Evolutionary conservation across 2,888 invertebrate genomes (phyloP).

Genomic region (Horisme vitalbata): DNA sequence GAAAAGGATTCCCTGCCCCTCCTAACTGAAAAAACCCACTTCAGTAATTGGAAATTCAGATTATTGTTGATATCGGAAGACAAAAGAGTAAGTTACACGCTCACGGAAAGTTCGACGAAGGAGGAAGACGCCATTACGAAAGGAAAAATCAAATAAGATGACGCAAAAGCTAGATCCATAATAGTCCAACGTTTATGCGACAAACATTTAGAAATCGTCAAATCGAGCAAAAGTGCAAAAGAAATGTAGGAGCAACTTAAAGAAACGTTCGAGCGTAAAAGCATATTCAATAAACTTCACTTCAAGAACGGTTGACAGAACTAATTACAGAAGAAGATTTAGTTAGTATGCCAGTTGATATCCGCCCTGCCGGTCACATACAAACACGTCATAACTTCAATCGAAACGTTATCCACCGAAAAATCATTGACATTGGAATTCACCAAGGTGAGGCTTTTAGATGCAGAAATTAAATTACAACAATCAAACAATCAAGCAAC

Average conservation of each 20-base stretch:
- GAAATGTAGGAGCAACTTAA: too few relatives aligned
- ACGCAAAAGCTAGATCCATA: too few relatives aligned
- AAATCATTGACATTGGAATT: not conserved
- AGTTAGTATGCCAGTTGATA: not conserved
- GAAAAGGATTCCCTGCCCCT: too few relatives aligned
- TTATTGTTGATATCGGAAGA: not conserved
- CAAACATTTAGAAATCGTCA: too few relatives aligned
- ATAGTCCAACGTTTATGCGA: not conserved
- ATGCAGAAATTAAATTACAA: not conserved
- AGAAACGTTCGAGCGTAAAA: too few relatives aligned
- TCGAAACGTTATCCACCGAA: not conserved
- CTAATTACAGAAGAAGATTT: too few relatives aligned
- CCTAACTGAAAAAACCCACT: too few relatives aligned
- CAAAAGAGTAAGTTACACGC: not conserved
- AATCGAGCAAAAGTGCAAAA: too few relatives aligned
- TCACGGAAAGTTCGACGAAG: not conserved
- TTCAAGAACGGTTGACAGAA: too few relatives aligned
- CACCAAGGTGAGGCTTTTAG: not conserved
- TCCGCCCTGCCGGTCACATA: not conserved
- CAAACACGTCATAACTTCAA: not conserved
- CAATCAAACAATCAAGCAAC: not conserved
- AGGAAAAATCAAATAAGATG: not conserved
- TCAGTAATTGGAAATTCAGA: not conserved
- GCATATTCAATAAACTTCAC: not conserved
- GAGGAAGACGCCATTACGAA: not conserved